Percentiles rank a stretch among this genome's conserved stretches.
phyloP scores from a whole-genome alignment of 2,888 invertebrate genomes.

The Neoaliturus tenellus region DNA sequence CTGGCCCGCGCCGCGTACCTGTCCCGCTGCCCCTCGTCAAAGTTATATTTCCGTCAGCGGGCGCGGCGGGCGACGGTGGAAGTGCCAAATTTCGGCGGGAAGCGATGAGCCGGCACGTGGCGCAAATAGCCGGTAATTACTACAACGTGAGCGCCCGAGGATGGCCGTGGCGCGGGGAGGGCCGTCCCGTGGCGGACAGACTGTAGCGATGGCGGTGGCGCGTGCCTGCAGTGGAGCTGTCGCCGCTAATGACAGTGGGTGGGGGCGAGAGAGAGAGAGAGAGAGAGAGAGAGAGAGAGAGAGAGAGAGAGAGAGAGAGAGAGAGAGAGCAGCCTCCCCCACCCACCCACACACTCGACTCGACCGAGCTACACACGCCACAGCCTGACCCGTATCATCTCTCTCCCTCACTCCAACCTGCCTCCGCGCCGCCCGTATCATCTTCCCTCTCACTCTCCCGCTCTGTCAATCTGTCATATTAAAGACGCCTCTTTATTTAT shows the following conservation, averaged over 20 bases:
- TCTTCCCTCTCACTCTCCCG: not conserved
- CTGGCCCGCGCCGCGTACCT: too few species aligned
- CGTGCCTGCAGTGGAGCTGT: slow-evolving; percentile 33
- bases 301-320: not conserved
- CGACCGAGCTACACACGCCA: not conserved
- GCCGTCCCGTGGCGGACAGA: not conserved
- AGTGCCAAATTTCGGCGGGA: slow-evolving; percentile 34
- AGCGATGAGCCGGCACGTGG: slow-evolving; percentile 30
- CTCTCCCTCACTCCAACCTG: not conserved
- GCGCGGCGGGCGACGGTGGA: not conserved
- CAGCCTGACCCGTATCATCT: not conserved
- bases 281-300: too few species aligned
- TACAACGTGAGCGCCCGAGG: not conserved
- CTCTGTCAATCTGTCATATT: not conserved
- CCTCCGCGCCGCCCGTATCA: not conserved
- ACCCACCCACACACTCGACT: not conserved
- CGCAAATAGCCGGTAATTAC: slow-evolving; percentile 27
- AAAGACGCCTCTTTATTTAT: slow-evolving; percentile 3
- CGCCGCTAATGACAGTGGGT: not conserved
- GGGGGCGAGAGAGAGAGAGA: not conserved
- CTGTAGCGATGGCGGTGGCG: slow-evolving; percentile 13
- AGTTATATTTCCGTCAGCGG: slow-evolving; percentile 17
- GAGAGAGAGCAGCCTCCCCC: not conserved
- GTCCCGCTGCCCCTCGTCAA: not conserved
- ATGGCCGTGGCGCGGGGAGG: not conserved